Base-by-base conservation (phyloP, 1,140 invertebrate genomes). In the Drosophila lacertosa region DNA sequence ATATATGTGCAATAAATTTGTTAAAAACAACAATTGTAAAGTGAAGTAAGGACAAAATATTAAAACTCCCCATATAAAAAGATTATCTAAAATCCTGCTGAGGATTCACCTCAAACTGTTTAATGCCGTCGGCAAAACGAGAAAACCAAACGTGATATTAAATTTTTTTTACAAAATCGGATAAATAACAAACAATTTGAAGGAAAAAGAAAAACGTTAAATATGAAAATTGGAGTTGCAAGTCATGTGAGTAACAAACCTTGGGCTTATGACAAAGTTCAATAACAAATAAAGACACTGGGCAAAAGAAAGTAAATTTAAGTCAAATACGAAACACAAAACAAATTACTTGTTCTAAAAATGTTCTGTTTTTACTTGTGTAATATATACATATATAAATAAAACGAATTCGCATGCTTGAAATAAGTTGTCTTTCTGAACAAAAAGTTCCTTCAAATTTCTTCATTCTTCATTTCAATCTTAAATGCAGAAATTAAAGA, bases 1-100 rank as follows among this genome's bases (percentile, higher is more conserved):
- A 26, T 44, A 65, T 44, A 42, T 57, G 60, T 70, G 67, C 67
- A 70, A 58, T 65, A 58, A 57, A 20, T 40, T 35, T 15, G 35
- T 54, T n/a, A n/a, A 35, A 39, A 47, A 26, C 35, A 3, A 22
- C 11, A 2, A 35, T 29, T 4, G 26, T 33, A 35, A 42, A 67
- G 44, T 66, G 54, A 50, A 51, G 7, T 20, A 58, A 58, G 45
- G 26, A 45, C 40, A 42, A 16, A 15, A 33, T 20, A 40, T 16
- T 9, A 18, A 50, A 33, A 42, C 16, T 33, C 13, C 26, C 39
- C 42, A 59, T 7, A 9, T 1, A 35, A 10, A 32, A 32, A 6
- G 40, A 63, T 16, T 18, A 18, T 1, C 1, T 11, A 6, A 13
- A 24, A 45, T 60, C 58, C 47, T 51, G 9, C 16, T 1, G 22